A percentile compares a stretch with the other conserved stretches of the same genome.
Evolutionary conservation across 2,113 vertebrate species (phyloP).

Genomic region (Chloroceryle aenea): DNA sequence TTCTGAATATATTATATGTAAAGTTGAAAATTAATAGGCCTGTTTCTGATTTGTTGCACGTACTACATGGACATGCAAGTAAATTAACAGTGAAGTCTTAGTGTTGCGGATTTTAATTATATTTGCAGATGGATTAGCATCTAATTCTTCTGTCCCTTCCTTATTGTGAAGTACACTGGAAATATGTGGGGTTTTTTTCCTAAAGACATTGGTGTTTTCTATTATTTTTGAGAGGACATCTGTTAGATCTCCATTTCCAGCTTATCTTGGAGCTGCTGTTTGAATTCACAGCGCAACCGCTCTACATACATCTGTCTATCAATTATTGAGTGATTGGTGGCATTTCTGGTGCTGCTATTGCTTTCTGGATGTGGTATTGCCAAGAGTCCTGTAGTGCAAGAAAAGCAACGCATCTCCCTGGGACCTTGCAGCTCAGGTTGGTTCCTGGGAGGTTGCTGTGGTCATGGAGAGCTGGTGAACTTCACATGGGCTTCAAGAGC

Average conservation of each 20-base stretch:
- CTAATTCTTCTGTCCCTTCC: constrained; percentile 1
- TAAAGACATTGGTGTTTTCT: background rate
- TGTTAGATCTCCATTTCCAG: background rate
- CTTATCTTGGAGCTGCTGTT: background rate
- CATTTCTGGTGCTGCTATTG: background rate
- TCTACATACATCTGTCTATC: background rate
- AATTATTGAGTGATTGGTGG: background rate
- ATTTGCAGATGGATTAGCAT: constrained; percentile 60
- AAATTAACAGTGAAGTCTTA: constrained; percentile 56
- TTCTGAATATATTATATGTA: constrained; percentile 5
- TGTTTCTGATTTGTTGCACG: constrained; percentile 48
- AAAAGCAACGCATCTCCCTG: background rate
- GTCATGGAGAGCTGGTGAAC: background rate
- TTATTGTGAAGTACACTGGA: background rate
- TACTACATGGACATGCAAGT: constrained; percentile 8
- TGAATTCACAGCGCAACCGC: background rate
- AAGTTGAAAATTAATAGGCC: constrained; percentile 47
- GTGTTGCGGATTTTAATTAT: constrained; percentile 56
- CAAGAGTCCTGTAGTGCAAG: background rate
- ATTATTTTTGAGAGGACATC: background rate
- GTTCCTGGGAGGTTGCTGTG: background rate
- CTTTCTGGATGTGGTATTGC: background rate
- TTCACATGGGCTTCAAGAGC: background rate
- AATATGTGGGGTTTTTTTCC: background rate
- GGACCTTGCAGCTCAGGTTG: background rate